These are phyloP conservation scores for Stercorarius parasiticus DNA, from an alignment of 2,113 vertebrate species.

Conservation along the genomic window DNA sequence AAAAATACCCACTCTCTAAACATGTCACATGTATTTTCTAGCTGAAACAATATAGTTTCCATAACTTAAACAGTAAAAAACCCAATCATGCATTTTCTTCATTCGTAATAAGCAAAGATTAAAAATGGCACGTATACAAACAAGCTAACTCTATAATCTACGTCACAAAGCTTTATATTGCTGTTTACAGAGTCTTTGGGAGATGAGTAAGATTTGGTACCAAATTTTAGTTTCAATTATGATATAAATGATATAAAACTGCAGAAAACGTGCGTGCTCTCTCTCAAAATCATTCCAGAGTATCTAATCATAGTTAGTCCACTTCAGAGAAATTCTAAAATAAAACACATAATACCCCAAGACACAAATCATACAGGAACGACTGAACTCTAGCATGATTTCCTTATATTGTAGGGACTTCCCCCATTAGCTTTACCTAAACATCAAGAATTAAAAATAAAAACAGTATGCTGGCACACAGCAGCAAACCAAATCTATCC, in stretches of 20 bases:
- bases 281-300: neutral
- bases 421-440: neutral
- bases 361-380: neutral
- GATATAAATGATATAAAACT: neutral
- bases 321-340: neutral
- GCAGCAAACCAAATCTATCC: neutral
- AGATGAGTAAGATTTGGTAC: neutral
- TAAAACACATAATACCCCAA: neutral
- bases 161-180: neutral
- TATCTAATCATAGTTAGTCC: neutral
- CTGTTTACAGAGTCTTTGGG: neutral
- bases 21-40: neutral
- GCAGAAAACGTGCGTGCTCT: neutral
- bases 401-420: neutral
- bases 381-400: neutral
- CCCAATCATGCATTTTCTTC: neutral
- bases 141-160: neutral
- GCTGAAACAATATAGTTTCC: neutral
- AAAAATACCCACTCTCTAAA: neutral
- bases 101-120: neutral
- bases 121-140: neutral
- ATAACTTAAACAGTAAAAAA: neutral
- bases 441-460: neutral
- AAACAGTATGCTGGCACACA: neutral
- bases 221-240: neutral